phyloP scores from a whole-genome alignment of 2,888 invertebrate genomes.

The Spisula subtruncata region DNA sequence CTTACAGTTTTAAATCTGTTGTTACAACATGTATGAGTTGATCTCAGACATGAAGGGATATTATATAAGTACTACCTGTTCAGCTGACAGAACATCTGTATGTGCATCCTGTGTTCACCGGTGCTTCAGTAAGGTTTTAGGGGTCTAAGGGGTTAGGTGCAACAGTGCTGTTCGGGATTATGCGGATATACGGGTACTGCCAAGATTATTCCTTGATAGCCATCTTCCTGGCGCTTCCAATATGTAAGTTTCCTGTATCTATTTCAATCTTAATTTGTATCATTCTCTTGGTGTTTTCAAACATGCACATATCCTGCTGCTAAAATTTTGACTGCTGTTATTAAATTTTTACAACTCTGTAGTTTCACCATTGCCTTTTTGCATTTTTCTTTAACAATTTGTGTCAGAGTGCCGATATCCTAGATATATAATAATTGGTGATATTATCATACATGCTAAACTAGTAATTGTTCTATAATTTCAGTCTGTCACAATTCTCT shows the following conservation, averaged over 20 bases:
- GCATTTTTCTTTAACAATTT: no score
- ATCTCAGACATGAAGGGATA: neutral
- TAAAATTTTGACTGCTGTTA: neutral
- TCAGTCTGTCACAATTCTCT: slow-evolving; percentile 31
- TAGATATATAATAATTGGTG: no score
- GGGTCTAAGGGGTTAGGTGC: neutral
- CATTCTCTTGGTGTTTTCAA: no score
- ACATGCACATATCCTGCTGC: neutral
- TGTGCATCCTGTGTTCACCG: neutral
- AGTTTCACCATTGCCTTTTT: no score
- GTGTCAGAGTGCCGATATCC: no score
- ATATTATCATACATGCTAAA: no score
- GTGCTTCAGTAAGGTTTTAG: neutral
- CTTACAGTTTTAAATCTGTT: no score
- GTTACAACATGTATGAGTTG: neutral
- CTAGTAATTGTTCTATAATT: slow-evolving; percentile 23
- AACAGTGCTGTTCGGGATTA: neutral
- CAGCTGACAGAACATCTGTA: neutral
- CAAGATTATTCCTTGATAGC: neutral
- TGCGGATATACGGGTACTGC: neutral
- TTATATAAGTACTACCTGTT: neutral
- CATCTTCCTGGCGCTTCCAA: neutral
- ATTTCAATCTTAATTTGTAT: no score
- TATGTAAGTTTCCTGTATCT: neutral
- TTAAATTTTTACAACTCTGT: no score